Conservation (phyloP, 2,797 vertebrate species). For the Micropoecilia bifurca region DNA sequence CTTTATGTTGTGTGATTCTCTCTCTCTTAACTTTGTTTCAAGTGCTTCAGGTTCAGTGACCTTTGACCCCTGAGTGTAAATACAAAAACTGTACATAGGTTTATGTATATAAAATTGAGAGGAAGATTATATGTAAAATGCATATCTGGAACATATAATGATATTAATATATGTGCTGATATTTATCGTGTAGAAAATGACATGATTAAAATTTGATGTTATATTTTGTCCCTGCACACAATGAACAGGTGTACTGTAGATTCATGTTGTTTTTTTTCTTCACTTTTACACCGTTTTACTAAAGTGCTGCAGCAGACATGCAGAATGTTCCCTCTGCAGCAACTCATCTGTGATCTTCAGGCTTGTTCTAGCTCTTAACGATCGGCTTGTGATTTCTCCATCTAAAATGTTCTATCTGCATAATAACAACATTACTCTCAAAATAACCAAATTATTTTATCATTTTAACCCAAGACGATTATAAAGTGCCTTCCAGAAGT, state of each 20-base stretch:
- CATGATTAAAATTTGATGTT: slow-evolving; percentile 77
- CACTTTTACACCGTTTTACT: slow-evolving; percentile 72
- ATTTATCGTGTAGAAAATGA: slow-evolving; percentile 83
- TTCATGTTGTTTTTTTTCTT: slow-evolving; percentile 43
- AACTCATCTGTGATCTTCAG: slow-evolving; percentile 45
- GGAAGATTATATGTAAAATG: slow-evolving; percentile 81
- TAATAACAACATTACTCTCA: background rate
- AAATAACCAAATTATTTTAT: background rate
- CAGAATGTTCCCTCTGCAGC: slow-evolving; percentile 49
- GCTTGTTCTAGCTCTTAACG: slow-evolving; percentile 27
- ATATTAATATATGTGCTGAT: slow-evolving; percentile 81
- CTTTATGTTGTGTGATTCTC: slow-evolving; percentile 69
- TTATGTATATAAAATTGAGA: slow-evolving; percentile 83
- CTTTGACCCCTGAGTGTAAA: slow-evolving; percentile 80
- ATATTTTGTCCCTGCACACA: slow-evolving; percentile 81
- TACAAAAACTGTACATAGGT: slow-evolving; percentile 82
- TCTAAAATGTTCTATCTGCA: slow-evolving; percentile 4
- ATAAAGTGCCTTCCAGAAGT: background rate
- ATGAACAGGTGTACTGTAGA: slow-evolving; percentile 73
- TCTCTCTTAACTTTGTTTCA: slow-evolving; percentile 72
- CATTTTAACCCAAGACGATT: background rate
- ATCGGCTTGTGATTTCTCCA: slow-evolving; percentile 23
- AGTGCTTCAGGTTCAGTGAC: slow-evolving; percentile 81
- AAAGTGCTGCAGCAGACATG: slow-evolving; percentile 70
- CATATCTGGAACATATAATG: slow-evolving; percentile 81